These are phyloP conservation scores for Pentamera pediparva DNA, from an alignment of 53 echinoderm and acorn worm genomes.

Conservation along the genomic window DNA sequence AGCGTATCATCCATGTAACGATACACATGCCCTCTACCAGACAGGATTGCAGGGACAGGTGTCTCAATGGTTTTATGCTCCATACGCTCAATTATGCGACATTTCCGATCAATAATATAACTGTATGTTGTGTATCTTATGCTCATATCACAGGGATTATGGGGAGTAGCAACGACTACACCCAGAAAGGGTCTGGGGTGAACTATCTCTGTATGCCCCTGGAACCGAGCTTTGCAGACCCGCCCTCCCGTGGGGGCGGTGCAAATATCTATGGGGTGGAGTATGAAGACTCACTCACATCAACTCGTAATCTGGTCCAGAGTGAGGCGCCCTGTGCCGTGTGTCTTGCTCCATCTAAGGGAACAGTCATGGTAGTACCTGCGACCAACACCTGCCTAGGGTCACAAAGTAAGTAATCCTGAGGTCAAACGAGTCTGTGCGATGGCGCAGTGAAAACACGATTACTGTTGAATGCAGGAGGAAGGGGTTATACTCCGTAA, in stretches of 20 bases:
- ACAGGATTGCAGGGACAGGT: too few relatives aligned
- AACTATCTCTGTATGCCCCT: slow-evolving; percentile 2
- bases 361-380: slow-evolving; percentile 2
- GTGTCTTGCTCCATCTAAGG: neutral
- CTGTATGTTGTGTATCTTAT: too few relatives aligned
- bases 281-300: neutral
- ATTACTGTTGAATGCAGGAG: too few relatives aligned
- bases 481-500: too few relatives aligned
- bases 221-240: slow-evolving; percentile 2
- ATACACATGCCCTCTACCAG: too few relatives aligned
- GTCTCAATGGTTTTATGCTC: too few relatives aligned
- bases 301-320: neutral
- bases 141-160: slow-evolving; percentile 8
- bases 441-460: too few relatives aligned
- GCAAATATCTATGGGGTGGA: slow-evolving; percentile 9
- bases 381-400: slow-evolving; percentile 14
- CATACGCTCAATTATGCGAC: too few relatives aligned
- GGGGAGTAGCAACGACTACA: neutral
- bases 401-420: slow-evolving; percentile 1
- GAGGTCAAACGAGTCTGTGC: too few relatives aligned
- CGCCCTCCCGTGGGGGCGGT: slow-evolving; percentile 3
- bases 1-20: too few relatives aligned
- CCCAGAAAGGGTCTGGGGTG: slow-evolving; percentile 6
- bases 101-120: too few relatives aligned
- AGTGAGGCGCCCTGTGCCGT: slow-evolving; percentile 13